Evolutionary conservation across 2,797 vertebrate species (phyloP), one percentile per base, ranked within the genome.

Genomic region (Monodelphis domestica): DNA sequence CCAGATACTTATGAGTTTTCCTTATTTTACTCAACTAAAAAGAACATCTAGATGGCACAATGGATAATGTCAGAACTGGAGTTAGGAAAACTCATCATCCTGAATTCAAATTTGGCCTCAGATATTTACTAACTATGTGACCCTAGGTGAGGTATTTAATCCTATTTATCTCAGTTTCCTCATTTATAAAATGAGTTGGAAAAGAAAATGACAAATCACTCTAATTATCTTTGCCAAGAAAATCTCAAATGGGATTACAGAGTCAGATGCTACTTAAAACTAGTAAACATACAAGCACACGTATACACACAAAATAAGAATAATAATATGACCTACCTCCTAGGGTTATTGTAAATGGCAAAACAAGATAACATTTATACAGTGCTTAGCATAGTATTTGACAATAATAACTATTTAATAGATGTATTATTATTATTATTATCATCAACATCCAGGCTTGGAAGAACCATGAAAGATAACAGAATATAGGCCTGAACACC

Each of bases 301-400:
- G n/a, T n/a, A n/a, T n/a, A n/a, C n/a, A n/a, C n/a, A n/a, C n/a
- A n/a, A n/a, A n/a, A n/a, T n/a, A n/a, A n/a, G 0, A 14, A 17
- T n/a, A 15, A 14, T 24, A 90, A 56, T 87, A 89, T 88, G 54
- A 50, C 4, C 50, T 78, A 45, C 21, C 17, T 78, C 38, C 21
- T 21, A 45, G n/a, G 17, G 29, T 78, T 89, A 45, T 45, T 92
- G 90, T 56, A 87, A 15, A 92, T n/a, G 21, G 87, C 92, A 91
- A 96, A 90, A 92, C 57, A 94, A 88, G 54, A 93, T 24, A 87
- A 91, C 26, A 93, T 54, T n/a, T 30, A 2, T 91, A 95, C 96
- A 95, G 38, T 63, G 70, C 30, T 90, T 91, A 78, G 88, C 7
- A 93, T 87, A 33, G 17, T 94, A 1, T 52, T 54, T 88, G 92